A percentile compares a stretch with the other conserved stretches of the same genome.
Evolutionary conservation across 2,113 vertebrate species (phyloP).

Genomic region (Podiceps cristatus): DNA sequence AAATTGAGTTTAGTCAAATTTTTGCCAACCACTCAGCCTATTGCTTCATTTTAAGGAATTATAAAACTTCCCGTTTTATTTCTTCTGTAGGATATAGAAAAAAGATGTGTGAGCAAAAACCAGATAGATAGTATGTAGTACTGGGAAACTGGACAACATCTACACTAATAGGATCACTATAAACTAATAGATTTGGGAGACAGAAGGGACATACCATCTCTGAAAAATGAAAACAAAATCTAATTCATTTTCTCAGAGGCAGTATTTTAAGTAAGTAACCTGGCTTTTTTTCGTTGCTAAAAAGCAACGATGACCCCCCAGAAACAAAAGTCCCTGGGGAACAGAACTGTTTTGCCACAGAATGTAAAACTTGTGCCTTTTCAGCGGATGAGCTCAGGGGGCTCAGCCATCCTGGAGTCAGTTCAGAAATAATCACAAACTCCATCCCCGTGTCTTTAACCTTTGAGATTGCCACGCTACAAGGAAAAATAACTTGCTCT

Average conservation of each 20-base stretch:
- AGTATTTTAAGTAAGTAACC: neutral
- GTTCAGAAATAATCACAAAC: neutral
- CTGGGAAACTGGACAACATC: neutral
- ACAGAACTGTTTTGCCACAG: conserved; percentile 5
- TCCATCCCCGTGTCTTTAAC: neutral
- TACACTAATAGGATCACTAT: neutral
- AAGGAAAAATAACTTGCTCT: neutral
- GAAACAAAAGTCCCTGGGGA: neutral
- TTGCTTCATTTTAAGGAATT: neutral
- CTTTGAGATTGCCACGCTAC: neutral
- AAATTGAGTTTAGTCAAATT: neutral
- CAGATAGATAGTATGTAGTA: neutral
- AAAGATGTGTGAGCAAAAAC: neutral
- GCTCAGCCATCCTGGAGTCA: neutral
- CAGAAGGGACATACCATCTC: neutral
- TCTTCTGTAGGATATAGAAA: neutral
- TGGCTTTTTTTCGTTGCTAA: neutral
- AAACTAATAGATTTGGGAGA: neutral
- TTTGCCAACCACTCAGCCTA: neutral
- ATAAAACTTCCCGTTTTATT: neutral
- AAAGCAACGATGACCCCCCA: neutral
- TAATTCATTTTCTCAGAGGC: neutral
- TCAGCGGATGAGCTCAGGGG: neutral
- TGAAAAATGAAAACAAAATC: neutral
- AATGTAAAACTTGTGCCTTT: neutral